phyloP scores from a whole-genome alignment of 2,113 vertebrate species.

The Carassius carassius region DNA sequence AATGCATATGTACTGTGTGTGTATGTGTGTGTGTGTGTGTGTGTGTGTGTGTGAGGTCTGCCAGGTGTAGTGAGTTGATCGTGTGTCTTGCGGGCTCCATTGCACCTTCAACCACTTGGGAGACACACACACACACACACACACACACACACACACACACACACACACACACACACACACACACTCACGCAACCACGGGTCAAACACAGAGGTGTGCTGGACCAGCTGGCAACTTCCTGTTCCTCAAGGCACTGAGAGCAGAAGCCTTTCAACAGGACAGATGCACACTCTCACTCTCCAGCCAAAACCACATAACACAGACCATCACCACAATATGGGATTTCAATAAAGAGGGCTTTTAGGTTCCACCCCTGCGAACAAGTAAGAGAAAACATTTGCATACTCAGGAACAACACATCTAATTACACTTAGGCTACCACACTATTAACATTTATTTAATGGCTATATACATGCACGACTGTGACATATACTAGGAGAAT shows the following conservation, averaged over 20 bases:
- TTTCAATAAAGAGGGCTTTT: constrained; percentile 50
- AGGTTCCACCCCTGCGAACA: constrained; percentile 8
- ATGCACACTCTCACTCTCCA: constrained; percentile 65
- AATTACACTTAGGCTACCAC: not conserved
- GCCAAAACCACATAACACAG: constrained; percentile 38
- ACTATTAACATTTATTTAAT: not conserved
- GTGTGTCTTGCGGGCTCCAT: constrained; percentile 72
- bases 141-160: constrained; percentile 35
- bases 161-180: constrained; percentile 20
- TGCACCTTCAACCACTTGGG: constrained; percentile 65
- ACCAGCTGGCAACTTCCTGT: constrained; percentile 81
- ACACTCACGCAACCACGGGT: constrained; percentile 65
- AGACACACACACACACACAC: constrained; percentile 52
- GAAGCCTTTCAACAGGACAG: constrained; percentile 68
- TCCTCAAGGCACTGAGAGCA: constrained; percentile 66
- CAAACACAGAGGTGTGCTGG: constrained; percentile 76
- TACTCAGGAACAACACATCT: not conserved
- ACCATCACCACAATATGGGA: constrained; percentile 56
- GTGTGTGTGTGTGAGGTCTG: constrained; percentile 66
- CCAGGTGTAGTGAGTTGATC: constrained; percentile 74
- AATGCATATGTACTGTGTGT: constrained; percentile 49
- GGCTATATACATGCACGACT: not conserved
- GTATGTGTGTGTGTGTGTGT: constrained; percentile 61
- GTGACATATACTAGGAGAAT: not conserved
- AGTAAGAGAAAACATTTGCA: not conserved